Evolutionary conservation across 2,113 vertebrate species (phyloP).

Genomic region (Peromyscus maniculatus): DNA sequence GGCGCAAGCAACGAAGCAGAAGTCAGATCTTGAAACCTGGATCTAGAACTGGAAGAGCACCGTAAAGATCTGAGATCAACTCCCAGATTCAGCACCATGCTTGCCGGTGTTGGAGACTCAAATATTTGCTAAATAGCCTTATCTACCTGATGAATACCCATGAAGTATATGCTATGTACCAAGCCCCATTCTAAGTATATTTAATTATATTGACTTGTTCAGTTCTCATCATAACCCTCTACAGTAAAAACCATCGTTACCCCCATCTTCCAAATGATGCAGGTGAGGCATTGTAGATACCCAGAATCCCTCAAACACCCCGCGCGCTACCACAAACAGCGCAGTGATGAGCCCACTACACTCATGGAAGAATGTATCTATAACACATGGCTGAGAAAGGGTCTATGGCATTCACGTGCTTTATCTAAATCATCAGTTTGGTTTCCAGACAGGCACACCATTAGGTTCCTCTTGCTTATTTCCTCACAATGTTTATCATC

Average conservation of each 20-base stretch:
- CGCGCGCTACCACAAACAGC: neutral
- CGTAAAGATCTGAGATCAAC: neutral
- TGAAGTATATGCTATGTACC: neutral
- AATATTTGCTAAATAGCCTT: neutral
- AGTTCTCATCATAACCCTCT: neutral
- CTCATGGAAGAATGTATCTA: neutral
- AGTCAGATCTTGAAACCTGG: neutral
- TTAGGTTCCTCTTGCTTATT: neutral
- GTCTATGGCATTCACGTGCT: neutral
- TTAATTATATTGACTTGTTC: slow-evolving; percentile 6
- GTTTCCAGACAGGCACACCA: neutral
- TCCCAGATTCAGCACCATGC: neutral
- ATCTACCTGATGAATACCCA: neutral
- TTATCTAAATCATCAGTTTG: neutral
- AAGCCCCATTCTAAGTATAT: neutral
- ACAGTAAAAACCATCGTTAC: neutral
- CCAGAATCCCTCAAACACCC: neutral
- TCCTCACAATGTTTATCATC: slow-evolving; percentile 9
- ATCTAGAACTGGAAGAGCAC: neutral
- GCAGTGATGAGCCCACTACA: neutral
- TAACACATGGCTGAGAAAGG: neutral
- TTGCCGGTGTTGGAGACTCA: neutral
- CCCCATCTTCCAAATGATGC: neutral
- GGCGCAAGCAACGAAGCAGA: neutral
- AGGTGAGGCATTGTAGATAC: neutral